phyloP scores from a whole-genome alignment of 64 coral and sea anemone species.

The Astreopora myriophthalma region DNA sequence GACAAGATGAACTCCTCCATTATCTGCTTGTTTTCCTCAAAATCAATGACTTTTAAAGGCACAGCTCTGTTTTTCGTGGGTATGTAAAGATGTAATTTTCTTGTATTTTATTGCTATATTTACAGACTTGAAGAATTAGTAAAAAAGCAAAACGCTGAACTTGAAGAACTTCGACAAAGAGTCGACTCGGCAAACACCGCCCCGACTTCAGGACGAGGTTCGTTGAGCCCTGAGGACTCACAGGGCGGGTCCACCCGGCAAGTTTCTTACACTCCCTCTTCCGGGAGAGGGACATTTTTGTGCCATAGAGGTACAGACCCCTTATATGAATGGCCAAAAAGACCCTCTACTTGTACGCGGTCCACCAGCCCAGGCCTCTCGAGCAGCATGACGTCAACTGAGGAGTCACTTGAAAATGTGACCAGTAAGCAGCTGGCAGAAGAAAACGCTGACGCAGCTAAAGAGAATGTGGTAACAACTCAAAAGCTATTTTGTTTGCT shows the following conservation, averaged over 20 bases:
- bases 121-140: constrained; percentile 21
- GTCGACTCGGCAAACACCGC: not conserved
- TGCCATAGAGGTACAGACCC: constrained; percentile 20
- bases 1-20: too few relatives aligned
- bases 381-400: not conserved
- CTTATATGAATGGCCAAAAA: constrained; percentile 35
- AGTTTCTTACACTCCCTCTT: not conserved
- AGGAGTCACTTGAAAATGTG: not conserved
- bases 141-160: constrained; percentile 15
- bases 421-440: not conserved
- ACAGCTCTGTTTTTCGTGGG: too few relatives aligned
- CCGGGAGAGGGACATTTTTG: not conserved
- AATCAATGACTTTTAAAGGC: too few relatives aligned
- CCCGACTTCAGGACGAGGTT: constrained; percentile 36
- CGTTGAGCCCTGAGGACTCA: not conserved
- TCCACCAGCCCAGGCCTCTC: constrained; percentile 16
- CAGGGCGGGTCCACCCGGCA: not conserved
- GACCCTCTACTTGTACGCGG: constrained; percentile 10
- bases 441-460: not conserved
- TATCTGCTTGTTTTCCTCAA: too few relatives aligned
- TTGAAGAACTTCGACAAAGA: constrained; percentile 15
- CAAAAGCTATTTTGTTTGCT: too few relatives aligned
- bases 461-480: not conserved
- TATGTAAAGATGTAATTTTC: too few relatives aligned
- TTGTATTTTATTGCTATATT: not conserved